Evolutionary conservation across 2,113 vertebrate genomes (phyloP).

Genomic region (Stigmatopora argus): DNA sequence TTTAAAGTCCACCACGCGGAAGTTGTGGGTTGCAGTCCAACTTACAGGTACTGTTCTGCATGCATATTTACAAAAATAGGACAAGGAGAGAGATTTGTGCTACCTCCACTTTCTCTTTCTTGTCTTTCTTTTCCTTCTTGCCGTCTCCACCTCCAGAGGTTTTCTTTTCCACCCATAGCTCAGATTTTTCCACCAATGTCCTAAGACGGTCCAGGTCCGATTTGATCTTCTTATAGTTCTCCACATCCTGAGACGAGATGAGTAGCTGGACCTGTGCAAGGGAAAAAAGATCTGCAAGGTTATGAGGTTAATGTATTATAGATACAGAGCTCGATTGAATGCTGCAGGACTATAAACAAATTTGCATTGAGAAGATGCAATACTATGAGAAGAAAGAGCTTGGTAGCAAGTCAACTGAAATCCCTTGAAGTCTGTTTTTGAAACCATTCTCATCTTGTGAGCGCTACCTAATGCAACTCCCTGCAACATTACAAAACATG

Average conservation of each 20-base stretch:
- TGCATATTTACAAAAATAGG: neutral
- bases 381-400: neutral
- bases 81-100: neutral
- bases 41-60: neutral
- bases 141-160: constrained; percentile 72
- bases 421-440: too few species aligned
- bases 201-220: constrained; percentile 88
- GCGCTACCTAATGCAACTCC: too few species aligned
- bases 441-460: too few species aligned
- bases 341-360: too few species aligned
- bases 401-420: too few species aligned
- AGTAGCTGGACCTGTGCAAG: constrained; percentile 84
- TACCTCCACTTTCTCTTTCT: constrained; percentile 55
- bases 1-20: neutral
- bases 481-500: too few species aligned
- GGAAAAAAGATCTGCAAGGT: neutral
- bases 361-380: neutral
- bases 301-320: too few species aligned
- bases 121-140: constrained; percentile 63
- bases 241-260: constrained; percentile 91
- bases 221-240: constrained; percentile 97
- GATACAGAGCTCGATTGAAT: too few species aligned
- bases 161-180: constrained; percentile 98
- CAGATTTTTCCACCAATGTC: constrained; percentile 94
- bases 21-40: neutral